phyloP scores from a whole-genome alignment of 1,140 invertebrate species.

The Drosophila ohnishii region DNA sequence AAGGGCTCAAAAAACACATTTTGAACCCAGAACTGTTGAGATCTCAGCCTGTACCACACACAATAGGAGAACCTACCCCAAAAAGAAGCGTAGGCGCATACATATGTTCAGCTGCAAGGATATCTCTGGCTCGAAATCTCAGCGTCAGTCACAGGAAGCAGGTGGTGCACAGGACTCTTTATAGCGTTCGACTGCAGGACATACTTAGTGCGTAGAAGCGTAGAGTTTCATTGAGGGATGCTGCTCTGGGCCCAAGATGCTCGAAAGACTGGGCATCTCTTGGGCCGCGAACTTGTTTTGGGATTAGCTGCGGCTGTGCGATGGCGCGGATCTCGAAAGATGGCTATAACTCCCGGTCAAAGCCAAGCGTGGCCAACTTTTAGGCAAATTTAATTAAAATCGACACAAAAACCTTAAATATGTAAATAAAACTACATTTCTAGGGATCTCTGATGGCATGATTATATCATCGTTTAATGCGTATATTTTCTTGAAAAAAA shows the following conservation, averaged over 20 bases:
- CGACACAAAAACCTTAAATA: slow-evolving; percentile 8
- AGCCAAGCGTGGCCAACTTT: slow-evolving; percentile 14
- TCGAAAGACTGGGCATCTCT: not conserved
- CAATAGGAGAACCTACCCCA: slow-evolving; percentile 20
- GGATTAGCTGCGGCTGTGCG: slow-evolving; percentile 7
- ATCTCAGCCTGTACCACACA: slow-evolving; percentile 1
- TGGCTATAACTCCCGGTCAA: not conserved
- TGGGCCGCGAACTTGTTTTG: slow-evolving; percentile 29
- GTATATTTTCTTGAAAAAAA: slow-evolving; percentile 11
- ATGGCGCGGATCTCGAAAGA: slow-evolving; percentile 26
- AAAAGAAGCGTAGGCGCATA: slow-evolving; percentile 30
- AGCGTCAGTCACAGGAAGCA: slow-evolving; percentile 47
- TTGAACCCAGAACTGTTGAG: not conserved
- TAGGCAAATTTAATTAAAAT: slow-evolving; percentile 27
- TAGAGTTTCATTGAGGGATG: slow-evolving; percentile 42
- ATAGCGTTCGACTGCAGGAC: slow-evolving; percentile 27
- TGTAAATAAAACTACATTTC: slow-evolving; percentile 2
- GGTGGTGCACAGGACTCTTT: slow-evolving; percentile 38
- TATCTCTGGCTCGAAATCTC: slow-evolving; percentile 36
- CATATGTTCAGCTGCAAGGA: slow-evolving; percentile 44
- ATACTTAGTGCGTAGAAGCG: slow-evolving; percentile 41
- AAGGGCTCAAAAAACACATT: slow-evolving; percentile 11
- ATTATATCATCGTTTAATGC: slow-evolving; percentile 24
- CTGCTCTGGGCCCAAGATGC: slow-evolving; percentile 1
- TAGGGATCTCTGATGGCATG: slow-evolving; percentile 5